Percentiles rank a stretch among this genome's conserved stretches.
These are phyloP conservation scores for Perithous albicinctus DNA, from an alignment of 2,888 invertebrate species.

Conservation along the genomic window DNA sequence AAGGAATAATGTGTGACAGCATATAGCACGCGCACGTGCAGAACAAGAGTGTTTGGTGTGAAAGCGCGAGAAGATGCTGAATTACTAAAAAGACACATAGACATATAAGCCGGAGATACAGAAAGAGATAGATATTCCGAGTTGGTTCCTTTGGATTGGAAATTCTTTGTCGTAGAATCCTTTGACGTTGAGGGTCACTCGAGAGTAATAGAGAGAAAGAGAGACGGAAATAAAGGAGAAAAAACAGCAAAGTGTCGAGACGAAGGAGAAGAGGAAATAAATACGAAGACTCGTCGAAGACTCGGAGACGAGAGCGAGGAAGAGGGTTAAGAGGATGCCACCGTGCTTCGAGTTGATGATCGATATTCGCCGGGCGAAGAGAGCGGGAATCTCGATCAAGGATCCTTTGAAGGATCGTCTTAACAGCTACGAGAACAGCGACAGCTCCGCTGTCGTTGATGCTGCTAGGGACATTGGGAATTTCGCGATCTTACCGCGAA, in stretches of 20 bases:
- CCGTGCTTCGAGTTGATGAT: conserved; percentile 49
- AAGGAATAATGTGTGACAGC: conserved; percentile 24
- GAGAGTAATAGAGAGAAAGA: conserved; percentile 10
- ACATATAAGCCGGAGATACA: neutral
- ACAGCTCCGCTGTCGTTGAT: conserved; percentile 35
- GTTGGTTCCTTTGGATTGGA: conserved; percentile 43
- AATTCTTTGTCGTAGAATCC: conserved; percentile 26
- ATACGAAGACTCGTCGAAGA: conserved; percentile 25
- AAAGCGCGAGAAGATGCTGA: conserved; percentile 13
- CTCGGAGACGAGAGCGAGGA: conserved; percentile 10
- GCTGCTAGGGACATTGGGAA: conserved; percentile 15
- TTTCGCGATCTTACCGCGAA: conserved; percentile 37
- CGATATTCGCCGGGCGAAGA: conserved; percentile 56
- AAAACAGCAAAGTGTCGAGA: conserved; percentile 24
- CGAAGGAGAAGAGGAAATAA: conserved; percentile 8
- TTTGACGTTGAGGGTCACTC: conserved; percentile 20
- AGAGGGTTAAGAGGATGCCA: conserved; percentile 57
- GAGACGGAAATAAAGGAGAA: neutral
- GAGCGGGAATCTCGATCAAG: conserved; percentile 54
- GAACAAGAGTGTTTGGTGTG: conserved; percentile 11
- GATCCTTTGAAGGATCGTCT: conserved; percentile 57
- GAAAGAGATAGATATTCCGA: conserved; percentile 38
- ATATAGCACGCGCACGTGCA: conserved; percentile 4
- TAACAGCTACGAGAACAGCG: conserved; percentile 37
- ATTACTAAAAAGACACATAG: conserved; percentile 14